Evolutionary conservation across 2,113 vertebrate genomes (phyloP), one percentile per base, ranked within the genome.

Genomic region (Nicator chloris): DNA sequence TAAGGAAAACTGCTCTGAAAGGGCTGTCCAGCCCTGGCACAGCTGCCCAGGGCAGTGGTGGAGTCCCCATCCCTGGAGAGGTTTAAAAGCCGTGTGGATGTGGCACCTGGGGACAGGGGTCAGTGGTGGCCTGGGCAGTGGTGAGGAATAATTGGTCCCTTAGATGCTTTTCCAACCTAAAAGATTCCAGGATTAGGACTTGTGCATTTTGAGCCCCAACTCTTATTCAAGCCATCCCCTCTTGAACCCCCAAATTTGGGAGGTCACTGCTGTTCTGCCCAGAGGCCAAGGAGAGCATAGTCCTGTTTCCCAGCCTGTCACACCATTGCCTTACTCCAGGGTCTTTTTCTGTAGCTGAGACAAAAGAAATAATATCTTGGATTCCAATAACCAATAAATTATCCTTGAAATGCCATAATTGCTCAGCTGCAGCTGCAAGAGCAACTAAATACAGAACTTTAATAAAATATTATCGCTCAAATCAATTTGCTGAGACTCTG

Each of bases 401-500:
- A 72, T 86, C 82, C 64, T 88, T 70, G 87, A 96, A 94, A 95
- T 83, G 49, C 57, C 45, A 35, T 90, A 92, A 95, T 72, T 90
- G 73, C 76, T 88, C 77, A 72, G 82, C 79, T 84, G 86, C 91
- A 94, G 88, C 88, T 86, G 82, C 75, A 92, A 60, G 16, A 83
- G 51, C 65, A 79, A 75, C 84, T 68, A 86, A 91, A 53, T 78
- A 44, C 45, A 83, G 82, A 96, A 91, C 87, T 96, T 95, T 92
- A 96, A 95, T 95, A 92, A 90, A 96, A 96, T 90, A 89, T 68
- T 81, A 42, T 70, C 1, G 0, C 81, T 95, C 82, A 75, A 82
- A 95, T 95, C 91, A 96, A 84, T 95, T 88, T 88, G 68, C 56
- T 51, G 49, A 26, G 56, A 87, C 50, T 19, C 75, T 71, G 64